phyloP scores from a whole-genome alignment of 1,140 invertebrate genomes.

The Nasonia vitripennis region DNA sequence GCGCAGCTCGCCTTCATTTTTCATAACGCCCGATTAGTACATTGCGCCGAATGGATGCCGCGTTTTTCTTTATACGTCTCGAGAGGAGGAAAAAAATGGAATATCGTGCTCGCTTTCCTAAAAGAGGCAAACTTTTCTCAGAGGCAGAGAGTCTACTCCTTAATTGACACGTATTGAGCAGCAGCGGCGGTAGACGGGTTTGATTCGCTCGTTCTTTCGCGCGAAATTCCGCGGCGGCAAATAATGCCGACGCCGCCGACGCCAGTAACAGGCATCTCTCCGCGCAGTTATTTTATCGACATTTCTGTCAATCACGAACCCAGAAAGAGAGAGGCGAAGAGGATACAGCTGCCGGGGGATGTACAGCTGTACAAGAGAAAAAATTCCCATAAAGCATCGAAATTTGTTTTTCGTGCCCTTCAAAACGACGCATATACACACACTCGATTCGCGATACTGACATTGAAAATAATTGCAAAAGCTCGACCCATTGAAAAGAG shows the following conservation, averaged over 20 bases:
- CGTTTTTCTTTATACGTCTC: no score
- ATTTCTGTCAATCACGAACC: constrained; percentile 24
- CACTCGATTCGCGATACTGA: no score
- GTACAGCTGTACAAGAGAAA: background rate
- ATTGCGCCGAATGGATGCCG: no score
- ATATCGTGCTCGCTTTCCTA: no score
- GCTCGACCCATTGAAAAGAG: no score
- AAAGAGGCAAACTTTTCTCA: background rate
- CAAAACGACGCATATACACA: no score
- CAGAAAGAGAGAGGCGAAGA: background rate
- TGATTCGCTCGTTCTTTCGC: background rate
- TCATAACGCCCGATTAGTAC: no score
- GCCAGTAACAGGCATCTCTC: background rate
- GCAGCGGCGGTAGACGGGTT: background rate
- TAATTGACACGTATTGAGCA: constrained; percentile 46
- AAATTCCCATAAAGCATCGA: background rate
- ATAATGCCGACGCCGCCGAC: background rate
- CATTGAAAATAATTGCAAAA: no score
- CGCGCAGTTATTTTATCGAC: constrained; percentile 41
- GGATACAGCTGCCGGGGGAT: no score
- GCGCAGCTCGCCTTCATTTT: background rate
- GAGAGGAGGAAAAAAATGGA: no score
- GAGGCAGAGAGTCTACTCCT: background rate
- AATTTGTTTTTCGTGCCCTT: background rate
- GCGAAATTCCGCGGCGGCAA: constrained; percentile 9